Conservation (phyloP, 2,888 invertebrate species). For the Drosophila subquinaria region DNA sequence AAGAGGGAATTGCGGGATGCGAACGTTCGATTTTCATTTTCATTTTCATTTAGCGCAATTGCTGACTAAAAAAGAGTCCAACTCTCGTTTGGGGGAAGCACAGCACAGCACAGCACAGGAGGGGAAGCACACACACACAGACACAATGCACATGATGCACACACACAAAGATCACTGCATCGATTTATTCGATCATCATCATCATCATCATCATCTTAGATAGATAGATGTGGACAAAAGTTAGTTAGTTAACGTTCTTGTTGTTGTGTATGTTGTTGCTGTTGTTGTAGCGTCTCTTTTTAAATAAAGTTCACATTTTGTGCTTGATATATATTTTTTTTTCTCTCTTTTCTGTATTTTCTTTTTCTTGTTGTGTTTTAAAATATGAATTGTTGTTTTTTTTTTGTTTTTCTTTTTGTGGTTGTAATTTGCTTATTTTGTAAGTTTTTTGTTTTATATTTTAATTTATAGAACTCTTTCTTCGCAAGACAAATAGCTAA, state of each 20-base stretch:
- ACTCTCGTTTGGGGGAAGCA: conserved; percentile 60
- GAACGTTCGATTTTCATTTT: conserved; percentile 18
- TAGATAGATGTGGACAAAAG: background rate
- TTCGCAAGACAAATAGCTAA: conserved; percentile 51
- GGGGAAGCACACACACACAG: conserved; percentile 53
- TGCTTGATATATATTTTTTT: conserved; percentile 56
- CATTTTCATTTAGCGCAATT: conserved; percentile 14
- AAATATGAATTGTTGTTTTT: conserved; percentile 39
- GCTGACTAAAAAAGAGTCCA: conserved; percentile 46
- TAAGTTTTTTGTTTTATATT: conserved; percentile 51
- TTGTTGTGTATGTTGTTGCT: conserved; percentile 56
- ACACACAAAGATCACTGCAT: conserved; percentile 51
- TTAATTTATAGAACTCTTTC: conserved; percentile 45
- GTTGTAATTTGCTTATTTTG: conserved; percentile 62
- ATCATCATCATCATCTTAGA: background rate
- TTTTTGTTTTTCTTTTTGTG: conserved; percentile 6
- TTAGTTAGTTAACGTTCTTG: conserved; percentile 55
- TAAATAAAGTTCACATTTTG: conserved; percentile 77
- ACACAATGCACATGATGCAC: conserved; percentile 32
- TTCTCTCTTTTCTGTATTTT: conserved; percentile 70
- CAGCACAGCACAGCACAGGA: conserved; percentile 32
- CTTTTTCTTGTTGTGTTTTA: conserved; percentile 42
- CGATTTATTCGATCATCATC: conserved; percentile 12
- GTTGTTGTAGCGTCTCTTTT: conserved; percentile 57
- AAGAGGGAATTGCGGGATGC: conserved; percentile 6